Evolutionary conservation across 2,797 vertebrate genomes (phyloP).

Genomic region (Rhinella marina): DNA sequence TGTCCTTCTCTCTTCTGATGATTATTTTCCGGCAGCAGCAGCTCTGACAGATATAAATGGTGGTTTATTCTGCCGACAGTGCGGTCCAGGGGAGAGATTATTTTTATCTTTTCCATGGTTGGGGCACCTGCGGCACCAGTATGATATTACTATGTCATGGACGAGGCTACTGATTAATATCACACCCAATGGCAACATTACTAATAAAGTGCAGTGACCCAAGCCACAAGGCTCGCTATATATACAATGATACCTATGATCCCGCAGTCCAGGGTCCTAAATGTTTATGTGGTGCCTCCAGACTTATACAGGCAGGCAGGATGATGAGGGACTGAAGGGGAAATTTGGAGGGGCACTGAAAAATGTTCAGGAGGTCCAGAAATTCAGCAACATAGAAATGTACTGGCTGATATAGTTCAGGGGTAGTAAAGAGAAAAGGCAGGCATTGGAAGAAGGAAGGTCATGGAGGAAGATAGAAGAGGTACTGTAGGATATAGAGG

Average conservation of each 20-base stretch:
- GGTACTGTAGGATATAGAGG: too few species aligned
- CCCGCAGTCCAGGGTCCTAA: not conserved
- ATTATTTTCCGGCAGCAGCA: not conserved
- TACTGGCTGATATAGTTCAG: too few species aligned
- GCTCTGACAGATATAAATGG: constrained; percentile 9
- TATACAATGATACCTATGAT: not conserved
- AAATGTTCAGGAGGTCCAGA: too few species aligned
- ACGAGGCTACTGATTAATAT: not conserved
- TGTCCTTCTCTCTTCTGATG: not conserved
- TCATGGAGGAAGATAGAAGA: too few species aligned
- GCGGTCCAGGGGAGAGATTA: not conserved
- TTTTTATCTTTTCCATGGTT: not conserved
- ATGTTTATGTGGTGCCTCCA: too few species aligned
- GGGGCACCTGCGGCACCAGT: not conserved
- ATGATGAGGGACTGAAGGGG: too few species aligned
- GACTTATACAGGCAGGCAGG: too few species aligned
- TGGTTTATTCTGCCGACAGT: not conserved
- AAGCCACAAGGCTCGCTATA: not conserved
- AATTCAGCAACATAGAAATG: too few species aligned
- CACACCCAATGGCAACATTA: not conserved
- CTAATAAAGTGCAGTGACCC: not conserved
- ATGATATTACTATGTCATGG: not conserved
- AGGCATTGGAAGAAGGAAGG: too few species aligned
- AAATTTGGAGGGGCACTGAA: too few species aligned
- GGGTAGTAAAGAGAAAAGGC: too few species aligned